Conservation (phyloP, 2,888 invertebrate species). For the Mamestra brassicae region DNA sequence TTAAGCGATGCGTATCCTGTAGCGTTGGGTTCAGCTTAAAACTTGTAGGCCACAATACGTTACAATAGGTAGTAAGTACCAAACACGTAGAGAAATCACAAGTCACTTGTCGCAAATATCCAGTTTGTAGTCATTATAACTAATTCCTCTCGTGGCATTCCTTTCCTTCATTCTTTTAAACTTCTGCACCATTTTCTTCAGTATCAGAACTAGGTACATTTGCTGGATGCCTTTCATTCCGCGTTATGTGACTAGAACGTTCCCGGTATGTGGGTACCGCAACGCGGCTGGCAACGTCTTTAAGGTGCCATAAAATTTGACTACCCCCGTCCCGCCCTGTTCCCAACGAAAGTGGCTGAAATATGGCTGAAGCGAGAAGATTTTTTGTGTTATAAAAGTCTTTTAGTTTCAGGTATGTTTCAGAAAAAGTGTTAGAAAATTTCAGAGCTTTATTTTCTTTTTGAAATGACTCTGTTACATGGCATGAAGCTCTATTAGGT, state of each 20-base stretch:
- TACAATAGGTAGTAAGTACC: too few species aligned
- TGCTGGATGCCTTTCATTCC: slow-evolving; percentile 34
- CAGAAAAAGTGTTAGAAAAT: neutral
- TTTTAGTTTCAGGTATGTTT: slow-evolving; percentile 15
- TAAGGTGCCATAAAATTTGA: slow-evolving; percentile 41
- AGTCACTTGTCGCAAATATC: too few species aligned
- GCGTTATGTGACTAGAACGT: slow-evolving; percentile 38
- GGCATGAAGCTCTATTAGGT: neutral
- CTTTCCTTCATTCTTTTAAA: neutral
- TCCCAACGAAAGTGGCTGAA: slow-evolving; percentile 14
- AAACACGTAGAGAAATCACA: too few species aligned
- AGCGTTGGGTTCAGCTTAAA: neutral
- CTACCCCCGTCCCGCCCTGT: slow-evolving; percentile 5
- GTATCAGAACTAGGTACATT: slow-evolving; percentile 24
- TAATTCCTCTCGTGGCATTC: too few species aligned
- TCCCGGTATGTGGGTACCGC: slow-evolving; percentile 17
- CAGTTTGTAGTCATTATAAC: too few species aligned
- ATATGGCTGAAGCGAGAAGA: slow-evolving; percentile 15
- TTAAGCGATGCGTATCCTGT: neutral
- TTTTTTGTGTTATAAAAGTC: slow-evolving; percentile 20
- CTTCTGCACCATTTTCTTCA: slow-evolving; percentile 7
- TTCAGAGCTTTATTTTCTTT: neutral
- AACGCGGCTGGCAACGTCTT: slow-evolving; percentile 32
- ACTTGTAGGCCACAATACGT: neutral
- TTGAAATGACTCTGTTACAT: neutral